These are phyloP conservation scores for Apis laboriosa DNA, from an alignment of 1,140 invertebrate genomes.

Conservation along the genomic window DNA sequence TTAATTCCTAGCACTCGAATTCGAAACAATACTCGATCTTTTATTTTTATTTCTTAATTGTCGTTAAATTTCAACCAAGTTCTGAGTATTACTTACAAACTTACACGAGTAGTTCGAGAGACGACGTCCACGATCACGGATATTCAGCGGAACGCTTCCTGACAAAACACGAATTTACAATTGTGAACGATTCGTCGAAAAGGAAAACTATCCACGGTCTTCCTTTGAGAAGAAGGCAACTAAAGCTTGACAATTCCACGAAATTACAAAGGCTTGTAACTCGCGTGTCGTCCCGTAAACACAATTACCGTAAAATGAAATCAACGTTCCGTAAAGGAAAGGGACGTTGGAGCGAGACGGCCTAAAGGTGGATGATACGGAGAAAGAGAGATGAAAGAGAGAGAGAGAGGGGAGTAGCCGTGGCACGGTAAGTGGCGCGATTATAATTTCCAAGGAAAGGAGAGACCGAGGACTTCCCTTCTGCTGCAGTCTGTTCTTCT, in stretches of 20 bases:
- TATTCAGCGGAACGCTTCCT: too few relatives aligned
- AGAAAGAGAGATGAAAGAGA: slow-evolving; percentile 7
- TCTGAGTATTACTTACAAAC: too few relatives aligned
- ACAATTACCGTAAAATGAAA: slow-evolving; percentile 66
- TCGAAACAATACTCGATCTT: neutral
- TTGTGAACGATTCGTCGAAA: slow-evolving; percentile 28
- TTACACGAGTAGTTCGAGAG: too few relatives aligned
- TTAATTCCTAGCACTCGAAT: neutral
- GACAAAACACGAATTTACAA: slow-evolving; percentile 3
- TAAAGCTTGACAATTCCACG: slow-evolving; percentile 41
- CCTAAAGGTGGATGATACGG: neutral
- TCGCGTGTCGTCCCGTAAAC: slow-evolving; percentile 69
- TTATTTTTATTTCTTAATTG: too few relatives aligned
- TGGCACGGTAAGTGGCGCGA: slow-evolving; percentile 68
- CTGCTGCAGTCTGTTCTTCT: slow-evolving; percentile 57
- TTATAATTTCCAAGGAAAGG: slow-evolving; percentile 69
- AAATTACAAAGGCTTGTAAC: slow-evolving; percentile 65
- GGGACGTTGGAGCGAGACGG: neutral
- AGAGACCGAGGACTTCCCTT: slow-evolving; percentile 59
- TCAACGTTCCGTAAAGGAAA: slow-evolving; percentile 43
- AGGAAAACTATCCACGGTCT: neutral
- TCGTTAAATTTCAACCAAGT: too few relatives aligned
- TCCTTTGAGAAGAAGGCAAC: slow-evolving; percentile 9
- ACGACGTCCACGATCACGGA: too few relatives aligned
- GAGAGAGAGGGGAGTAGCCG: slow-evolving; percentile 55